Evolutionary conservation across 1,140 invertebrate species (phyloP).

Genomic region (Mizuhopecten yessoensis): DNA sequence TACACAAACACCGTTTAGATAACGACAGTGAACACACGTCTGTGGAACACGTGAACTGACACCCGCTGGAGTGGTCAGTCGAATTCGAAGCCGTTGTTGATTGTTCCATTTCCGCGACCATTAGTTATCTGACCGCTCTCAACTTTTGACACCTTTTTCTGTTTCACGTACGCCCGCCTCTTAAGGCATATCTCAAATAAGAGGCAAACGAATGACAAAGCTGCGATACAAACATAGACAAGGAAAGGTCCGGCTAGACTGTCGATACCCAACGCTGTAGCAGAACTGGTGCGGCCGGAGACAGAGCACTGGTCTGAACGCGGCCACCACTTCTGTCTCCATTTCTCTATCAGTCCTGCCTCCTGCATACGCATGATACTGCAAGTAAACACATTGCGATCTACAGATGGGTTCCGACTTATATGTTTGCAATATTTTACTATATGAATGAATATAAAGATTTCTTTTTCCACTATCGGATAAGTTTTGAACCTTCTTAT

Average conservation of each 20-base stretch:
- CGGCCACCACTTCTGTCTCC: constrained; percentile 71
- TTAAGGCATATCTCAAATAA: constrained; percentile 36
- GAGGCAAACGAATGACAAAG: constrained; percentile 54
- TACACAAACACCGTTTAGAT: too few relatives aligned
- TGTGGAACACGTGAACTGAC: too few relatives aligned
- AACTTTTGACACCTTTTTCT: neutral
- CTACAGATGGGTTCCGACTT: too few relatives aligned
- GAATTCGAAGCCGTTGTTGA: neutral
- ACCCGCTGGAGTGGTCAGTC: too few relatives aligned
- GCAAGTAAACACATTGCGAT: constrained; percentile 44
- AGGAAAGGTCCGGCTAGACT: constrained; percentile 71
- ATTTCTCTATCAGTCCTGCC: constrained; percentile 73
- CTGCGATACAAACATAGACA: constrained; percentile 64
- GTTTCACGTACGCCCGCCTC: neutral
- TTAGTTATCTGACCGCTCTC: neutral
- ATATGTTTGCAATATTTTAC: too few relatives aligned
- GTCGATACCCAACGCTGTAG: constrained; percentile 64
- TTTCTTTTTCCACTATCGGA: too few relatives aligned
- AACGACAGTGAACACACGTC: too few relatives aligned
- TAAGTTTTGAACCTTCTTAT: too few relatives aligned
- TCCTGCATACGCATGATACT: constrained; percentile 77
- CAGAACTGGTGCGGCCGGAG: constrained; percentile 55
- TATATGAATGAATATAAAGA: too few relatives aligned
- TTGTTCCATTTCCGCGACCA: neutral
- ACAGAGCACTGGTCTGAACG: constrained; percentile 59